phyloP scores from a whole-genome alignment of 2,888 invertebrate genomes.

The Cosmia pyralina region DNA sequence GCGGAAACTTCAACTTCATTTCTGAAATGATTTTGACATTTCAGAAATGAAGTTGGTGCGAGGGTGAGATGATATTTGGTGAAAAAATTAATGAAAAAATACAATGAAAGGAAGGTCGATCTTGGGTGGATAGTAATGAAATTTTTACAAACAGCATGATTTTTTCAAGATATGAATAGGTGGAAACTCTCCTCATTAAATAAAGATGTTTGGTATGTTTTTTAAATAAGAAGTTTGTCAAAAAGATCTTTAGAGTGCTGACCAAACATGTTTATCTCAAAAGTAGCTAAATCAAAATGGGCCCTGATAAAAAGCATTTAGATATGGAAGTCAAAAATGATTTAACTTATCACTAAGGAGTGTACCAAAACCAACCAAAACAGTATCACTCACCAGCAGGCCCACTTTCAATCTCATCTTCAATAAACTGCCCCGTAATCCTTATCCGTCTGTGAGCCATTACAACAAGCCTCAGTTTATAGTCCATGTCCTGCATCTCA shows the following conservation, averaged over 20 bases:
- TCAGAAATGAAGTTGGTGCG: constrained; percentile 82
- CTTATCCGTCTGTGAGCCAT: constrained; percentile 97
- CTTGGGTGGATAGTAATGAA: not conserved
- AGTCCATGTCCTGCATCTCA: constrained; percentile 98
- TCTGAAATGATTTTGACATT: constrained; percentile 85
- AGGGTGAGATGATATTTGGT: not conserved
- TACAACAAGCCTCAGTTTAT: constrained; percentile 96
- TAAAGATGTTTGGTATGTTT: not conserved
- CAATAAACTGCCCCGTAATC: constrained; percentile 94
- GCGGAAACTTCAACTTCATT: constrained; percentile 95
- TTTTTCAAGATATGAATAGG: not conserved
- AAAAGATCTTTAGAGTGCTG: not conserved
- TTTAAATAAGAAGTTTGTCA: too few relatives aligned
- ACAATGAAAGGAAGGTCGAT: not conserved
- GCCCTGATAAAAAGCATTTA: too few relatives aligned
- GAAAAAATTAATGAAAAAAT: constrained; percentile 5
- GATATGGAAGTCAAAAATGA: not conserved
- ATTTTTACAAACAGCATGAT: not conserved
- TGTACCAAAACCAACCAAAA: constrained; percentile 4
- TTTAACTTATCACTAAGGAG: not conserved
- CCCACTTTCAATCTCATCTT: constrained; percentile 92
- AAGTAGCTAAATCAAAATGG: not conserved
- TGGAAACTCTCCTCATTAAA: not conserved
- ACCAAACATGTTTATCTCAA: not conserved
- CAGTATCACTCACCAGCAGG: constrained; percentile 84